Percentiles rank a stretch among this genome's conserved stretches.
Evolutionary conservation across 2,888 invertebrate genomes (phyloP).

Genomic region (Lobophora halterata): DNA sequence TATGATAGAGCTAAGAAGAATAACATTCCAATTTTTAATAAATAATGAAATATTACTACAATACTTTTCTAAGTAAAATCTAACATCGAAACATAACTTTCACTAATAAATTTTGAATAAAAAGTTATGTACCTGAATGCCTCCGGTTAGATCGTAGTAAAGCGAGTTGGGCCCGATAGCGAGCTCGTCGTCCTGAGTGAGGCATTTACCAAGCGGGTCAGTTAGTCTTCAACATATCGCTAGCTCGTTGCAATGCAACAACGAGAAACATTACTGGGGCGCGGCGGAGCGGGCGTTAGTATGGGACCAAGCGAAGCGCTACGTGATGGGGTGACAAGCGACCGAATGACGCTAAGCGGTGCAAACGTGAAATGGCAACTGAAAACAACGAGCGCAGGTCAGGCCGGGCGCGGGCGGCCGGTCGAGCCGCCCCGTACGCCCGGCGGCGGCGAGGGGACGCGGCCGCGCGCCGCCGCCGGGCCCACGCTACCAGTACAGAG

Average conservation of each 20-base stretch:
- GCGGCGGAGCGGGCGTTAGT: constrained; percentile 53
- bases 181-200: constrained; percentile 79
- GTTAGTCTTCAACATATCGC: constrained; percentile 71
- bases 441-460: no score
- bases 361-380: constrained; percentile 63
- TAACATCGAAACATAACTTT: constrained; percentile 35
- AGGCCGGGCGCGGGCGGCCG: constrained; percentile 58
- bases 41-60: constrained; percentile 25
- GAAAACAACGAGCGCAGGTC: constrained; percentile 56
- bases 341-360: constrained; percentile 61
- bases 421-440: no score
- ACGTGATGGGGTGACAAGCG: constrained; percentile 55
- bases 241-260: constrained; percentile 62
- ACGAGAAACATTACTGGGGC: constrained; percentile 67
- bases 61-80: constrained; percentile 25
- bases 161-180: constrained; percentile 77
- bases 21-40: constrained; percentile 20
- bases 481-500: constrained; percentile 78
- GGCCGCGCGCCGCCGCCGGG: constrained; percentile 65
- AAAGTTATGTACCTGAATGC: constrained; percentile 72
- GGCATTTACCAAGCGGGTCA: constrained; percentile 77
- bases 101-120: constrained; percentile 40
- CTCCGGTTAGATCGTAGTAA: constrained; percentile 79
- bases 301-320: constrained; percentile 51
- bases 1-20: constrained; percentile 31